A percentile compares a stretch with the other conserved stretches of the same genome.
Evolutionary conservation across 2,888 invertebrate species (phyloP).

Genomic region (Pilophorus perplexus): DNA sequence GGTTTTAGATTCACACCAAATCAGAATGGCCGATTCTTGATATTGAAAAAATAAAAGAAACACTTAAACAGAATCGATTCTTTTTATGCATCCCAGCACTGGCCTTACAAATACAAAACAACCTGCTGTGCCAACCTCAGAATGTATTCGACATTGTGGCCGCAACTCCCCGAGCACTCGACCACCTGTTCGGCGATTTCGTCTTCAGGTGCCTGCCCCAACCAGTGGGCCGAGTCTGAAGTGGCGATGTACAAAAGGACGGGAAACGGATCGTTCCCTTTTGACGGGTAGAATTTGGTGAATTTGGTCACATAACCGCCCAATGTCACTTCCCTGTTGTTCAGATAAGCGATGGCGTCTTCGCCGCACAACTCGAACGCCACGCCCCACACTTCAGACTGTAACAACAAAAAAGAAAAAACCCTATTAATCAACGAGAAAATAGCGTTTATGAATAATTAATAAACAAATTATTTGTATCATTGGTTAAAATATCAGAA

Average conservation of each 20-base stretch:
- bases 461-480: too few species aligned
- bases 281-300: constrained; percentile 60
- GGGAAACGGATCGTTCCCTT: constrained; percentile 52
- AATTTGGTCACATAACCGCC: constrained; percentile 71
- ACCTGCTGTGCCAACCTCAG: too few species aligned
- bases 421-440: background rate
- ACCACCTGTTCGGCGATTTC: constrained; percentile 80
- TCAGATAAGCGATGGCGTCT: constrained; percentile 73
- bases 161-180: constrained; percentile 74
- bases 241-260: constrained; percentile 79
- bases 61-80: too few species aligned
- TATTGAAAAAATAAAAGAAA: too few species aligned
- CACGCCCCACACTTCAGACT: constrained; percentile 83
- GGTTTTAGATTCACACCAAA: too few species aligned
- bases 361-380: constrained; percentile 75
- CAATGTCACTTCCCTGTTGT: constrained; percentile 74
- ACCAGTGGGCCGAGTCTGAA: constrained; percentile 72
- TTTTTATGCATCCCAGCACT: too few species aligned
- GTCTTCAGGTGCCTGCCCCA: constrained; percentile 73
- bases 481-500: too few species aligned
- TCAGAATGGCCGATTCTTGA: too few species aligned
- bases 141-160: constrained; percentile 88
- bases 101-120: too few species aligned
- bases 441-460: background rate
- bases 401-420: constrained; percentile 51